A percentile compares a stretch with the other conserved stretches of the same genome.
These are phyloP conservation scores for Cerastoderma edule DNA, from an alignment of 2,888 invertebrate genomes.

Conservation along the genomic window DNA sequence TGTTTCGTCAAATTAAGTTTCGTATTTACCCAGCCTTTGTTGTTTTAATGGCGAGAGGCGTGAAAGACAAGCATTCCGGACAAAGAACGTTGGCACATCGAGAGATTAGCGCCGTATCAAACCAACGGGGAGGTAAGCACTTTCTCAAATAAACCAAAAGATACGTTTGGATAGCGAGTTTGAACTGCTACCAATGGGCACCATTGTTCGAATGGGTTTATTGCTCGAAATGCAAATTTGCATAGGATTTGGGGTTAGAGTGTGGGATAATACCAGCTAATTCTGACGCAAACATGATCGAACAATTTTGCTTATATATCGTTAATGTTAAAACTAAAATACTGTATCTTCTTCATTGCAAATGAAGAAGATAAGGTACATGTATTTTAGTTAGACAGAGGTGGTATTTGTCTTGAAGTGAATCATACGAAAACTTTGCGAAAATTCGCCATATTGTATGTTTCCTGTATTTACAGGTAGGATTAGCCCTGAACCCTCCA, in stretches of 20 bases:
- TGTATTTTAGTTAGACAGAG: too few species aligned
- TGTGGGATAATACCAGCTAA: constrained; percentile 5
- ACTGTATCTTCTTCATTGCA: too few species aligned
- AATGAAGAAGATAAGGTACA: too few species aligned
- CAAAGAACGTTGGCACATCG: constrained; percentile 20
- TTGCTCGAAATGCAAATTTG: constrained; percentile 10
- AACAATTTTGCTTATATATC: too few species aligned
- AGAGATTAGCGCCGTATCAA: constrained; percentile 16
- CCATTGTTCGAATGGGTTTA: background rate
- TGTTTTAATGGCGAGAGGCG: constrained; percentile 23
- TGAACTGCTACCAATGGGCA: background rate
- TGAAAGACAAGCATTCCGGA: constrained; percentile 10
- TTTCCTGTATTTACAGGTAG: too few species aligned
- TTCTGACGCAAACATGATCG: constrained; percentile 11
- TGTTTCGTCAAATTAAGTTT: constrained; percentile 18
- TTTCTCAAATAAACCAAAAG: constrained; percentile 19
- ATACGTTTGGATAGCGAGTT: constrained; percentile 5
- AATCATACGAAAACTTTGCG: too few species aligned
- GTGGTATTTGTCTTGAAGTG: too few species aligned
- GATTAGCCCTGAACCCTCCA: too few species aligned
- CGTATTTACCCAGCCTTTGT: constrained; percentile 21
- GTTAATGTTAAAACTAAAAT: too few species aligned
- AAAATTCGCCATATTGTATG: too few species aligned
- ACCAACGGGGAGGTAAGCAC: constrained; percentile 11
- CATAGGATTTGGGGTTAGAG: background rate